A percentile compares a stretch with the other conserved stretches of the same genome.
These are phyloP conservation scores for Thripadectes ignobilis DNA, from an alignment of 2,797 vertebrate species.

Conservation along the genomic window DNA sequence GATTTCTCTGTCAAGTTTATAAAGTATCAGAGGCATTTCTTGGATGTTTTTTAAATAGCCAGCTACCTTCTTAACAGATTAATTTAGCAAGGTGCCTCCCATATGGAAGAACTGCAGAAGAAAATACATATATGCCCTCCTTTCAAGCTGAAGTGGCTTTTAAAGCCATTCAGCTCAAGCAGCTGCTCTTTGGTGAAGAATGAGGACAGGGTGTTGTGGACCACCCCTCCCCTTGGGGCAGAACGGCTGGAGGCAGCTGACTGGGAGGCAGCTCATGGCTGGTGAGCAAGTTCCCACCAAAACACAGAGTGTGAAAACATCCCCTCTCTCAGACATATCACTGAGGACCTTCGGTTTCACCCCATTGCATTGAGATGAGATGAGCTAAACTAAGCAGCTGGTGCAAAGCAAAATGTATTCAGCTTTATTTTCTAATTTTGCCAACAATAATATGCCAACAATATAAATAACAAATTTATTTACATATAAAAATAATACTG, in stretches of 20 bases:
- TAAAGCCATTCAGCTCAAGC: not conserved
- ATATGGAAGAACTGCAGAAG: not conserved
- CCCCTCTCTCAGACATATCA: not conserved
- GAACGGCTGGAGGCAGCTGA: not conserved
- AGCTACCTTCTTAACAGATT: not conserved
- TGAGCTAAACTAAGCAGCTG: not conserved
- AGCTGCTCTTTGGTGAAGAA: not conserved
- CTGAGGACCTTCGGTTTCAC: not conserved
- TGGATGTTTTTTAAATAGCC: not conserved
- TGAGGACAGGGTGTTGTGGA: not conserved
- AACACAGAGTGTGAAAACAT: not conserved
- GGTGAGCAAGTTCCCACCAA: not conserved
- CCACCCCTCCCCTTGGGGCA: not conserved
- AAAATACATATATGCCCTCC: not conserved
- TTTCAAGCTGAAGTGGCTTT: not conserved
- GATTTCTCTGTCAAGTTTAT: not conserved
- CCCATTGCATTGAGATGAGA: not conserved
- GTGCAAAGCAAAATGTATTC: not conserved
- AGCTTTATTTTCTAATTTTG: not conserved
- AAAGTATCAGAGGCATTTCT: not conserved
- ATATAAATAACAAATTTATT: not conserved
- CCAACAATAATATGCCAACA: accelerated
- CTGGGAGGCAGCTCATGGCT: not conserved
- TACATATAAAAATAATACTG: not conserved
- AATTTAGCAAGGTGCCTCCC: not conserved